phyloP scores from a whole-genome alignment of 2,797 vertebrate species.

The Petrocephalus schoutedeni region DNA sequence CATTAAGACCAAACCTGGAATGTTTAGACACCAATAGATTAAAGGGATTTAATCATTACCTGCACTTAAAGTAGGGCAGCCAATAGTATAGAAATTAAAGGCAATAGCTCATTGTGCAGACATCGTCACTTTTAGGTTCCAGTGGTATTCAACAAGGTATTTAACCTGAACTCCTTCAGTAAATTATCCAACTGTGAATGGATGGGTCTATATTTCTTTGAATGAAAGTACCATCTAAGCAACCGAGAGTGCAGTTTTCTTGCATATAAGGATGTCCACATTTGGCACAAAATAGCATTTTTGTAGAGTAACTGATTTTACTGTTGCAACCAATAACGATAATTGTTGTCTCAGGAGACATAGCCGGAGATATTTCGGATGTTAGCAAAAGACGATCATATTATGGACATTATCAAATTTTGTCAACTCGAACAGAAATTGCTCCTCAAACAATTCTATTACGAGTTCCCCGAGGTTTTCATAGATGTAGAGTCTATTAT shows the following conservation, averaged over 20 bases:
- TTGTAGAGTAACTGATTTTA: background rate
- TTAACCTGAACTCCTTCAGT: background rate
- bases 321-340: background rate
- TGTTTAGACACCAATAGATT: background rate
- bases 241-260: background rate
- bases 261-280: background rate
- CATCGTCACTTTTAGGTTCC: background rate
- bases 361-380: conserved; percentile 11
- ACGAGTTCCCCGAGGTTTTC: conserved; percentile 18
- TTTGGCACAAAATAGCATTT: background rate
- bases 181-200: background rate
- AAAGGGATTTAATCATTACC: background rate
- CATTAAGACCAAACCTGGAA: background rate
- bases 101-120: background rate
- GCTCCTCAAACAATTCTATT: conserved; percentile 22
- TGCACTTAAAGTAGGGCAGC: background rate
- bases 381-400: conserved; percentile 21
- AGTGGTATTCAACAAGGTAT: background rate
- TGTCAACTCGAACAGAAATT: conserved; percentile 25
- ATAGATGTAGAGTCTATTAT: conserved; percentile 23
- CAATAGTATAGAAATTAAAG: background rate
- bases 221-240: background rate
- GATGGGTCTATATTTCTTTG: background rate
- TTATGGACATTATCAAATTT: conserved; percentile 21
- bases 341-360: conserved; percentile 9